phyloP scores from a whole-genome alignment of 2,113 vertebrate genomes.

The Argyrosomus japonicus region DNA sequence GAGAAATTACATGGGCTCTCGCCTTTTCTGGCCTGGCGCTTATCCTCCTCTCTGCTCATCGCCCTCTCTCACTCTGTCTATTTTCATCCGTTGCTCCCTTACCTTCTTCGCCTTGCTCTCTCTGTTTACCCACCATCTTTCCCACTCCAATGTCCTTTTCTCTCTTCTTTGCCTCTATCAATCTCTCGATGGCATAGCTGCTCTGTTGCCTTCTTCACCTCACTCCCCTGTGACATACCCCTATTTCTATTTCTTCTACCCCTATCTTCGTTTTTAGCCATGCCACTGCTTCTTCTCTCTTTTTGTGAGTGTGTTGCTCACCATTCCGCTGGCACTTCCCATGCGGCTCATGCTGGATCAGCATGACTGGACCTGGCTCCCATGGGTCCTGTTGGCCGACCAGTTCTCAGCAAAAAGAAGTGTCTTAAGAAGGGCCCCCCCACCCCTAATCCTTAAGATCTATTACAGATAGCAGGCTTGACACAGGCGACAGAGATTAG shows the following conservation, averaged over 20 bases:
- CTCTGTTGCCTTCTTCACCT: conserved; percentile 28
- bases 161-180: conserved; percentile 48
- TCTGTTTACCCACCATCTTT: conserved; percentile 56
- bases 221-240: conserved; percentile 18
- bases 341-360: conserved; percentile 65
- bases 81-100: conserved; percentile 34
- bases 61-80: conserved; percentile 48
- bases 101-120: conserved; percentile 50
- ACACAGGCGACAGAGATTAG: conserved; percentile 86
- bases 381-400: conserved; percentile 41
- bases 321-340: conserved; percentile 57
- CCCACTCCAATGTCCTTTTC: conserved; percentile 35
- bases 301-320: conserved; percentile 29
- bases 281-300: conserved; percentile 8
- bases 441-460: conserved; percentile 84
- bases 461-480: conserved; percentile 85
- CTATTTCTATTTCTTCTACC: conserved; percentile 35
- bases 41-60: conserved; percentile 77
- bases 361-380: conserved; percentile 50
- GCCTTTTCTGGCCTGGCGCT: conserved; percentile 79
- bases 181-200: conserved; percentile 41
- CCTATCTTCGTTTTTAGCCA: conserved; percentile 30
- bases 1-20: conserved; percentile 86
- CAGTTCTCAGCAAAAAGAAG: conserved; percentile 71
- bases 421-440: conserved; percentile 79